Evolutionary conservation across 2,113 vertebrate species (phyloP).

Genomic region (Planiliza haematocheilus): DNA sequence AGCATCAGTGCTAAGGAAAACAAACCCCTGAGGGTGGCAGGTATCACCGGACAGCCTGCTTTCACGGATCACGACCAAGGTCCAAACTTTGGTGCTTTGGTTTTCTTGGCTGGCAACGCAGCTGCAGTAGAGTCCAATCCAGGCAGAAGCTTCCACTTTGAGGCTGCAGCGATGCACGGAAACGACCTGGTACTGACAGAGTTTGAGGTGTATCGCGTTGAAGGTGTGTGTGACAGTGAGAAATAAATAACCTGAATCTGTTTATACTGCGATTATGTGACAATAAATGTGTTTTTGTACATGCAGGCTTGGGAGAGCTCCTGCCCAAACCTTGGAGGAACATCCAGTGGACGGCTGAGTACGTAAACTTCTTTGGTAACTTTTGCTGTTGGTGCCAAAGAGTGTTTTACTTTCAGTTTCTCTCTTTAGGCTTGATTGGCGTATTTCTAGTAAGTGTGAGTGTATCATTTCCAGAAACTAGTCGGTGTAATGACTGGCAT

Average conservation of each 20-base stretch:
- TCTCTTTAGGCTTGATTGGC: too few species aligned
- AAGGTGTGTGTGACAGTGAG: constrained; percentile 63
- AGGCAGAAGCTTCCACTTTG: constrained; percentile 51
- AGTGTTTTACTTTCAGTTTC: too few species aligned
- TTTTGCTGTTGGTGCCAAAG: too few species aligned
- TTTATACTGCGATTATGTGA: too few species aligned
- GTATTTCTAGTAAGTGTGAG: too few species aligned
- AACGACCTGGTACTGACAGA: constrained; percentile 61
- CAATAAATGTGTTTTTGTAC: not conserved
- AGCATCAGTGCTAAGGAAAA: constrained; percentile 22
- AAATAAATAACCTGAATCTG: too few species aligned
- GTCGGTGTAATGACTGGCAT: too few species aligned
- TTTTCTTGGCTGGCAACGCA: constrained; percentile 25
- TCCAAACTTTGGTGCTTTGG: constrained; percentile 54
- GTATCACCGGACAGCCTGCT: not conserved
- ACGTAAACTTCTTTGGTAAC: constrained; percentile 29
- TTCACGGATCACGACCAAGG: constrained; percentile 33
- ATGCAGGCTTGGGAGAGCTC: constrained; percentile 49
- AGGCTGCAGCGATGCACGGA: constrained; percentile 62
- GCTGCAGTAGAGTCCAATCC: constrained; percentile 37
- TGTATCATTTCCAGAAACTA: too few species aligned
- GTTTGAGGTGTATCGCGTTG: constrained; percentile 77
- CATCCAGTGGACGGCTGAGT: constrained; percentile 69
- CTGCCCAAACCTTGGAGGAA: constrained; percentile 76
- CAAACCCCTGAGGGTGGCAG: constrained; percentile 26